Base-by-base conservation (phyloP, 2,888 invertebrate genomes). In the Vannuccia rotundouncinata region DNA sequence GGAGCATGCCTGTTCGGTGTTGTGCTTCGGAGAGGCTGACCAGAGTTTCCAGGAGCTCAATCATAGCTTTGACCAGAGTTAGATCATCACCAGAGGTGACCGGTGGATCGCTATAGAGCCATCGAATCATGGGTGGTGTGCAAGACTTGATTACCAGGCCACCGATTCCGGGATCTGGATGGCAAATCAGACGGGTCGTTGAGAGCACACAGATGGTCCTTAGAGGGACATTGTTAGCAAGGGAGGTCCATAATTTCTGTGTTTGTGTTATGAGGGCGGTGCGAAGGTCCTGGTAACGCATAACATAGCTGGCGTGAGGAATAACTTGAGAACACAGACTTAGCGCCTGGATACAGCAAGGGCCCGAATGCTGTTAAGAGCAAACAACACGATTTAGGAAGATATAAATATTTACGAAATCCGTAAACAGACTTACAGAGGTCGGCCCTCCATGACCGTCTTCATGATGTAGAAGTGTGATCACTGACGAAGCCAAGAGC, bases 1-100 rank as follows among this genome's bases (percentile, higher is more conserved):
- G 92, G 79, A 97, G 89, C 91, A 98, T 92, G 87, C 95, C 93
- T 84, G 92, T 90, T 93, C 93, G 91, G 89, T 92, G 92, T 84
- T 92, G 91, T 25, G 92, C 92, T 85, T 92, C 92, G 0, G 93
- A 92, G 77, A 92, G 88, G 78, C 91, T 90, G 80, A 94, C 91
- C 29, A 94, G 89, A 74, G 91, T 91, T 87, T 94, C 94, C 80
- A 94, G 90, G 5, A 92, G 91, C 78, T 91, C 90, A 81, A 94
- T 90, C 82, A 92, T 91, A 87, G 93, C 93, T 74, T 92, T 88
- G 17, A 92, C 91, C 76, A 93, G 91, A 31, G 91, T 90, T 75
- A 93, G 88, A 85, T 94, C 92, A n/a, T 90, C 87, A 82, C 93
- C 92, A 13, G 90, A 90, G 80, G 89, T 88, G 10, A 28, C 73